A percentile compares a stretch with the other conserved stretches of the same genome.
phyloP scores from a whole-genome alignment of 2,797 vertebrate species.

The Leptoclinus maculatus region DNA sequence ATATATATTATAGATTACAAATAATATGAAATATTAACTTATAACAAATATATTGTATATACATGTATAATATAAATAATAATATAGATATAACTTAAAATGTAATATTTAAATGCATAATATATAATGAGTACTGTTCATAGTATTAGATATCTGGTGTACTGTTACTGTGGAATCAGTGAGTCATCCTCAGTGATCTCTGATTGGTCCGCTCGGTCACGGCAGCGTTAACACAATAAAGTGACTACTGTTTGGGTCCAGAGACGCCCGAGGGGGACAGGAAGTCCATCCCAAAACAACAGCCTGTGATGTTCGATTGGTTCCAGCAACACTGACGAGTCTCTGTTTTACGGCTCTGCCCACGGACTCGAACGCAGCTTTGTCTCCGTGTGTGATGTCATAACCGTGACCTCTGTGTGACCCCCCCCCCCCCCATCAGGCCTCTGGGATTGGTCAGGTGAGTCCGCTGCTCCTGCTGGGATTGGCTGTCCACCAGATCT shows the following conservation, averaged over 20 bases:
- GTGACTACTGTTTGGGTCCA: background rate
- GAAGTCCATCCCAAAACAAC: background rate
- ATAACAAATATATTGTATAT: background rate
- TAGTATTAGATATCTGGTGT: too few relatives aligned
- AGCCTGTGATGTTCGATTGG: background rate
- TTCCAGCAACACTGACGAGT: background rate
- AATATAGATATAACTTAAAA: background rate
- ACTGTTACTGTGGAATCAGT: too few relatives aligned
- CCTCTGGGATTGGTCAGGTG: background rate
- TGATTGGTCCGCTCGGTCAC: background rate
- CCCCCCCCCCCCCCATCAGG: slow-evolving; percentile 26
- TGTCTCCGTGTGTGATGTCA: background rate
- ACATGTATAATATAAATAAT: background rate
- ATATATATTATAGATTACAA: too few relatives aligned
- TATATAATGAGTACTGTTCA: too few relatives aligned
- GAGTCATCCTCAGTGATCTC: background rate
- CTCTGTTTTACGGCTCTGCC: background rate
- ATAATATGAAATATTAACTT: too few relatives aligned
- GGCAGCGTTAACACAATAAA: background rate
- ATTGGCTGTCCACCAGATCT: slow-evolving; percentile 46
- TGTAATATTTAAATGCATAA: too few relatives aligned
- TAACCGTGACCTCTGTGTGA: background rate
- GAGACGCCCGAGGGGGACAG: background rate
- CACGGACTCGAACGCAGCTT: slow-evolving; percentile 1
- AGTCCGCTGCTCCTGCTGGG: slow-evolving; percentile 37